Evolutionary conservation across 1,140 invertebrate genomes (phyloP).

Genomic region (Formica exsecta): DNA sequence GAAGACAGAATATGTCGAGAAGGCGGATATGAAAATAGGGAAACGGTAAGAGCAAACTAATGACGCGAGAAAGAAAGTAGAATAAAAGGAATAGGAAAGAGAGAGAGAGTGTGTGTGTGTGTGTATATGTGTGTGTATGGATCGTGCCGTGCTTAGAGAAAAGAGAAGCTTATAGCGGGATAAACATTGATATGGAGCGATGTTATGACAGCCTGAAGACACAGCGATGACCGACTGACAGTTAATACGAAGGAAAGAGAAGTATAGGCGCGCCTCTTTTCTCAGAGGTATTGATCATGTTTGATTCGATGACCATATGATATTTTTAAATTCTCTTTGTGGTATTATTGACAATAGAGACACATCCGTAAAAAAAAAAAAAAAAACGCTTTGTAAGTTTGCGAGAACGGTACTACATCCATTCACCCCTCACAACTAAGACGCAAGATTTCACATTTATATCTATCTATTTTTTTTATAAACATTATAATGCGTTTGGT

Average conservation of each 20-base stretch:
- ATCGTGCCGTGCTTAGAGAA: slow-evolving; percentile 22
- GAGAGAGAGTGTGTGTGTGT: not conserved
- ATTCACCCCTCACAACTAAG: not conserved
- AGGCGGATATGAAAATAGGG: slow-evolving; percentile 1
- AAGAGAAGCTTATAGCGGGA: not conserved
- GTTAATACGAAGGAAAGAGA: slow-evolving; percentile 36
- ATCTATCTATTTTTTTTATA: not conserved
- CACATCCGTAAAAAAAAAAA: not conserved
- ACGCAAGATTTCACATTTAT: not conserved
- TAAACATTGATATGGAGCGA: slow-evolving; percentile 23
- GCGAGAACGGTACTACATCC: not conserved
- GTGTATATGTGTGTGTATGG: not conserved
- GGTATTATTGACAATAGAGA: not conserved
- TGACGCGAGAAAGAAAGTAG: slow-evolving; percentile 1
- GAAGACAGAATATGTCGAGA: slow-evolving; percentile 25
- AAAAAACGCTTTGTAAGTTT: not conserved
- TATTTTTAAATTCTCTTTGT: slow-evolving; percentile 30
- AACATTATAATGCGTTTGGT: not conserved
- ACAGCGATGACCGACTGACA: slow-evolving; percentile 33
- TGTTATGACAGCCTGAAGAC: slow-evolving; percentile 29
- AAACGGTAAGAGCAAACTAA: slow-evolving; percentile 51
- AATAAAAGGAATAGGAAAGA: slow-evolving; percentile 36
- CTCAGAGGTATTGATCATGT: slow-evolving; percentile 18
- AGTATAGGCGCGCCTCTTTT: not conserved
- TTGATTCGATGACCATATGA: not conserved